Evolutionary conservation across 1,140 invertebrate species (phyloP), one percentile per base, ranked within the genome.

Genomic region (Drosophila quadrilineata): DNA sequence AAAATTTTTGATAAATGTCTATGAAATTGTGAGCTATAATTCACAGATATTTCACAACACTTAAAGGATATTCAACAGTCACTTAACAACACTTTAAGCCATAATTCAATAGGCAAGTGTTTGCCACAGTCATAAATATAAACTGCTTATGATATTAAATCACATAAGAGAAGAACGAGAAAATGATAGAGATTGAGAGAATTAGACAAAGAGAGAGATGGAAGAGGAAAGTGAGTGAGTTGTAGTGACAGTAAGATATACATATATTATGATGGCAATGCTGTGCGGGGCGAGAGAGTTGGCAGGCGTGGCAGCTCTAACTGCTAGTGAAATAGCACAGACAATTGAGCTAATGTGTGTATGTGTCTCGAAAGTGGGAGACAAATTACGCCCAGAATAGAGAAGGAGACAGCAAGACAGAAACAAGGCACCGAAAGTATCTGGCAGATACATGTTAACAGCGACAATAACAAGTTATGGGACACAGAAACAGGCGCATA

Each of bases 391-490:
- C 57, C n/a, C n/a, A n/a, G n/a, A n/a, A 41, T 48, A 45, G 36
- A 24, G 48, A 46, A 50, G 43, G 22, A 33, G 19, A 35, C 53
- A 14, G 48, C 9, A 14, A n/a, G 28, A 3, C 45, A 19, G 3
- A 24, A 22, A 50, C 31, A 28, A n/a, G 35, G 53, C 60, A 58
- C 56, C 31, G 43, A 72, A 75, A 82, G 72, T 76, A 82, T 75
- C 72, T 82, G 38, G 45, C 53, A 77, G 69, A 84, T 76, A 84
- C 77, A 79, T 85, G 79, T 85, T 84, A 84, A 84, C 79, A 84
- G 75, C 43, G 73, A 84, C 77, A 84, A 82, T 73, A 82, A 82
- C 79, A 82, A 84, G 73, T 77, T 85, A 85, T 79, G 74, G 63
- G 69, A 36, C 59, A 63, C 38, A 40, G 64, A 33, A 10, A 29